Evolutionary conservation across 2,797 vertebrate species (phyloP), one percentile per base, ranked within the genome.

Genomic region (Sebastolobus altivelis): DNA sequence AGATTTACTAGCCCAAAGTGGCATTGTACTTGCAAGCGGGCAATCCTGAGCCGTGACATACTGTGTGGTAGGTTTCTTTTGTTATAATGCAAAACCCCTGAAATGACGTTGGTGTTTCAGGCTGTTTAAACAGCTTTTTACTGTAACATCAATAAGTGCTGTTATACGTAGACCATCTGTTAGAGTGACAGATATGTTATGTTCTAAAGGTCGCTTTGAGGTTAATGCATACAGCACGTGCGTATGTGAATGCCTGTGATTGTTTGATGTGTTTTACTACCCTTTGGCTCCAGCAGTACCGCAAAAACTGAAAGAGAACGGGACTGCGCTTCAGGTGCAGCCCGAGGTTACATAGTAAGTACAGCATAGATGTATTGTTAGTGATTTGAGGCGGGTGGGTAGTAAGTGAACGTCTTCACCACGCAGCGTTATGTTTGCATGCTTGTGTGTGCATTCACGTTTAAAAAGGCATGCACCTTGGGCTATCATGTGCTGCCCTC

Each of bases 401-500:
- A 4, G 11, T 61, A 38, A 65, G 46, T 59, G 56, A 66, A 20
- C 7, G 6, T 18, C 9, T 9, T 72, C 56, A 40, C 58, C 14
- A n/a, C 14, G 2, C 67, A 60, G 35, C 10, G 14, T 82, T 52
- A 67, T 20, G 55, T 83, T 54, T 27, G 43, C 61, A 52, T 65
- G 68, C 46, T 7, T 68, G 71, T 49, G 37, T 35, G 70, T 79
- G 81, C 68, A 49, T 84, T 77, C 79, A 65, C 70, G 73, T 89
- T 86, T 65, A 54, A 46, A 77, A 65, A 81, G 75, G 79, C 77
- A 87, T 88, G 87, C 75, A 77, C 81, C 65, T 71, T 86, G 38
- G 67, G 82, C 74, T 91, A 37, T 92, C 90, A 90, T 88, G 81
- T 90, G 80, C 81, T 84, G 87, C 82, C 89, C 89, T 87, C 74